Evolutionary conservation across 2,797 vertebrate species (phyloP).

Genomic region (Sparus aurata): DNA sequence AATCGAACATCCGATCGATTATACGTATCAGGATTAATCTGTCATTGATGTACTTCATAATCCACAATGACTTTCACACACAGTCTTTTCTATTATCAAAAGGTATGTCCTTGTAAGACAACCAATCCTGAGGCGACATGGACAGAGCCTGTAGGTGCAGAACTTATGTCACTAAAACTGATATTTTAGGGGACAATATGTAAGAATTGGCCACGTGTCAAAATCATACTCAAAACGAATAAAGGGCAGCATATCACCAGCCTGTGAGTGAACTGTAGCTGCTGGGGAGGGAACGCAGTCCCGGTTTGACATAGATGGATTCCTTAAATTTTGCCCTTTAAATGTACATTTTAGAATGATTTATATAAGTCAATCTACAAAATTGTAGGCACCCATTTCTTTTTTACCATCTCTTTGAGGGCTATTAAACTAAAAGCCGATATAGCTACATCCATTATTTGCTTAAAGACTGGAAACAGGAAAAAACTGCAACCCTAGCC

Average conservation of each 20-base stretch:
- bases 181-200: too few species aligned
- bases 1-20: background rate
- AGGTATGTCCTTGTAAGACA: background rate
- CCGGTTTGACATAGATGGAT: too few species aligned
- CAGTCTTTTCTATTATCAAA: background rate
- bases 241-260: too few species aligned
- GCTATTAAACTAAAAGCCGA: background rate
- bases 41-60: background rate
- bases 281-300: too few species aligned
- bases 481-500: background rate
- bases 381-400: background rate
- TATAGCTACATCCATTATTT: too few species aligned
- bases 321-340: too few species aligned
- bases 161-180: background rate
- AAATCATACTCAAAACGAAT: too few species aligned
- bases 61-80: background rate
- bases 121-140: background rate
- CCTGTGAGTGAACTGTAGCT: too few species aligned
- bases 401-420: background rate
- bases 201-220: too few species aligned
- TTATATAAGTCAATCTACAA: background rate
- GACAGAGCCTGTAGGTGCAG: background rate
- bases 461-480: background rate
- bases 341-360: background rate
- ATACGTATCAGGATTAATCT: background rate